Evolutionary conservation across 2,113 vertebrate species (phyloP).

Genomic region (Triplophysa siluroides): DNA sequence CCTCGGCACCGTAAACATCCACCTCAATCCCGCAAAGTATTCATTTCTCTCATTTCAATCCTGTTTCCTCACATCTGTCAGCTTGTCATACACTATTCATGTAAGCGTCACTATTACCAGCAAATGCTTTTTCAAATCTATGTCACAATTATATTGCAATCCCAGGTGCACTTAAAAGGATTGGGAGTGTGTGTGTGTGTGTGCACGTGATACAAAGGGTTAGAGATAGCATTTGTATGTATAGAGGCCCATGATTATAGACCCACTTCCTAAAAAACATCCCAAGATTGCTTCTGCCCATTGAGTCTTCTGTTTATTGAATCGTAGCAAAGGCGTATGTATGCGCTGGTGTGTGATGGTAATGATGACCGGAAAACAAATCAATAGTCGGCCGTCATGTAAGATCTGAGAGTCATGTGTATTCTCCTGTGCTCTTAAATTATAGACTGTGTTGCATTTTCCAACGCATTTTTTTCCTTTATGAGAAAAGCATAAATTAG

Average conservation of each 20-base stretch:
- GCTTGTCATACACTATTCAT: slow-evolving; percentile 22
- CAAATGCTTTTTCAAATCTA: slow-evolving; percentile 31
- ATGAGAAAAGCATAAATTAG: no score
- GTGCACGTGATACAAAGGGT: neutral
- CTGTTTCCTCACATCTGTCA: neutral
- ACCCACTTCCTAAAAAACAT: slow-evolving; percentile 23
- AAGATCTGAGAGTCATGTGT: neutral
- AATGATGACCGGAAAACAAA: slow-evolving; percentile 45
- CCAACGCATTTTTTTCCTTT: no score
- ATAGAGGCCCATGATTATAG: neutral
- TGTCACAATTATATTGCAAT: slow-evolving; percentile 25
- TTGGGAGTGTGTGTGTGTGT: neutral
- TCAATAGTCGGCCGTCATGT: slow-evolving; percentile 25
- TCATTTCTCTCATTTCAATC: neutral
- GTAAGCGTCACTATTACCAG: slow-evolving; percentile 30
- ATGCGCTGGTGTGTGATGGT: slow-evolving; percentile 21
- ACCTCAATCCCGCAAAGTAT: neutral
- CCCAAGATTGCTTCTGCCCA: slow-evolving; percentile 20
- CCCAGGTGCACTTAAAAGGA: slow-evolving; percentile 31
- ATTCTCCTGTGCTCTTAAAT: no score
- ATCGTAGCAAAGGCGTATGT: slow-evolving; percentile 20
- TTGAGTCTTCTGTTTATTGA: slow-evolving; percentile 29
- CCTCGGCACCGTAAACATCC: slow-evolving; percentile 8
- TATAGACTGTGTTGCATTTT: no score
- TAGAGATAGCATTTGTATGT: slow-evolving; percentile 34